Base-by-base conservation (phyloP, 1,140 invertebrate species). In the Caenorhabditis inopinata region DNA sequence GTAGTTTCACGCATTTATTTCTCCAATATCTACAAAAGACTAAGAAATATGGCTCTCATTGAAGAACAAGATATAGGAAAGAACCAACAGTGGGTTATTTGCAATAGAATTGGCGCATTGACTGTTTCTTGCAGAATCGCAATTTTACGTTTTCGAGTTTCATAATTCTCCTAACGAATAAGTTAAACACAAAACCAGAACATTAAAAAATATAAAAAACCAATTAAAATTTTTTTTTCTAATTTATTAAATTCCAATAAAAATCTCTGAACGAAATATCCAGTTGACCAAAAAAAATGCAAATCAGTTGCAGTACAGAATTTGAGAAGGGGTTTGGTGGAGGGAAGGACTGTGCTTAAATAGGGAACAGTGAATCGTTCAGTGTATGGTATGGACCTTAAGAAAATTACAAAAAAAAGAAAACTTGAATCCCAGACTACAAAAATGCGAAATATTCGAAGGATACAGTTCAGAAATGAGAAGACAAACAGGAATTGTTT, bases 221-320 rank as follows among this genome's bases (percentile, higher is more conserved):
- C 46, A 47, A 16, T 47, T 47, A n/a, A n/a, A 14, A 14, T 51
- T 23, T 4, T 16, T 18, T 68, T 38, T 38, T 18, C 38, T 38
- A 21, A 1, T 38, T 38, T 21, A 38, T 68, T 38, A 29, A 38
- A 68, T 9, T 68, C 25, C 58, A 68, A 38, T 32, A 68, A 68
- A 68, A 68, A 16, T 9, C 27, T 25, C 5, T 11, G 11, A 11
- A 21, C 9, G 23, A 32, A 23, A 23, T 38, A 14, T 42, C 6
- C 38, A 42, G 38, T 42, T 5, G 14, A 42, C 14, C 5, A 7
- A 42, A 42, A 7, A 7, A 42, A 7, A 42, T 68, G 58, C 58
- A 68, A 68, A 68, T 68, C 58, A 38, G n/a, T 58, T 23, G 27
- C 35, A 68, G 32, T 68, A 68, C 58, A 68, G 58, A 38, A 21